Conservation (phyloP, 1,140 invertebrate species). For the Apolygus lucorum region DNA sequence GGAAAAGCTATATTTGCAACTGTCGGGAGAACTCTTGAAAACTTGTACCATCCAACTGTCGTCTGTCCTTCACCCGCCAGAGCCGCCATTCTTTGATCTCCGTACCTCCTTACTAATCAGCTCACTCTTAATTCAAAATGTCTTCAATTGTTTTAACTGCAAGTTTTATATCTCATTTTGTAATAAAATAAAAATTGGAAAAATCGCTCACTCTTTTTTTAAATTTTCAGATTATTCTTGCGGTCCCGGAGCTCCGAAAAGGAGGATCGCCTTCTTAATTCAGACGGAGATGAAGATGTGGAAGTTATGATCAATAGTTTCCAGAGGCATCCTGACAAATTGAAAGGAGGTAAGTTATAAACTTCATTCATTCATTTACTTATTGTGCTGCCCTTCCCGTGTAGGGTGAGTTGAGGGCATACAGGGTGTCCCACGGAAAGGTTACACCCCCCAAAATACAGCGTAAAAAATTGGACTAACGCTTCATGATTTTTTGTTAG, state of each 20-base stretch:
- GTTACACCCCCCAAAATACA: no score
- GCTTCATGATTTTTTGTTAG: no score
- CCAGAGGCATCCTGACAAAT: background rate
- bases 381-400: no score
- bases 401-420: no score
- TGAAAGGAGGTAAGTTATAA: background rate
- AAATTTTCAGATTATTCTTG: background rate
- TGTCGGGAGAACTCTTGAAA: no score
- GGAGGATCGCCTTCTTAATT: background rate
- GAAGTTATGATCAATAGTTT: constrained; percentile 4
- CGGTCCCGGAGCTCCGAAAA: background rate
- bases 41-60: background rate
- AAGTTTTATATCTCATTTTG: background rate
- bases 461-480: no score
- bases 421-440: no score
- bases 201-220: background rate
- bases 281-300: background rate
- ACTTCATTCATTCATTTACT: no score
- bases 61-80: background rate
- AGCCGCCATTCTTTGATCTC: background rate
- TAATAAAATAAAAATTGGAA: background rate
- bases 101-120: background rate
- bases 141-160: background rate
- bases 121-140: background rate
- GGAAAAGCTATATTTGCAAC: no score